These are phyloP conservation scores for Sylvia borin DNA, from an alignment of 2,797 vertebrate genomes.

Conservation along the genomic window DNA sequence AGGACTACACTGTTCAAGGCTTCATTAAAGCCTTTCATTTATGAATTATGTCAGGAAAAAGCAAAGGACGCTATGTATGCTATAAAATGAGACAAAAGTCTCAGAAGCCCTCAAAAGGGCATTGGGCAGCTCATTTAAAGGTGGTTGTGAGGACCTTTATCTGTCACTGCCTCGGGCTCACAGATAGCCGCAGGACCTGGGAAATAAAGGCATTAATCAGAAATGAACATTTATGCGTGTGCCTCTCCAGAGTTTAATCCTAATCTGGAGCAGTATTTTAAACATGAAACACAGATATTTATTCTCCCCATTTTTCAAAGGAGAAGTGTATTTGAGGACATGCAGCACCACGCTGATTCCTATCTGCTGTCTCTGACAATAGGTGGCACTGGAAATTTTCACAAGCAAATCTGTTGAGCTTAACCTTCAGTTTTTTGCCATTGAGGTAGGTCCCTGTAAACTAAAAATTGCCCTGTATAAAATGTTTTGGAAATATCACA, in stretches of 20 bases:
- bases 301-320: background rate
- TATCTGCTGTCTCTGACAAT: background rate
- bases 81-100: background rate
- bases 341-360: rapidly evolving
- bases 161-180: background rate
- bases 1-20: background rate
- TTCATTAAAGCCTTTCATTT: background rate
- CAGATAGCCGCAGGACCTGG: background rate
- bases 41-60: background rate
- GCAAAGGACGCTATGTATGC: background rate
- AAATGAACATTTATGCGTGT: background rate
- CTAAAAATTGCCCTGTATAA: background rate
- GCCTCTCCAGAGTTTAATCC: background rate
- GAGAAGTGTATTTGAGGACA: background rate
- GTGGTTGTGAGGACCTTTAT: background rate
- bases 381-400: constrained; percentile 32
- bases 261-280: background rate
- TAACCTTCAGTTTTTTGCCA: background rate
- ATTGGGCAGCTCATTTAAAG: background rate
- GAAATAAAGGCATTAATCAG: background rate
- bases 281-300: background rate
- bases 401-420: background rate
- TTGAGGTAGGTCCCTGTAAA: background rate
- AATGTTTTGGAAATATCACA: background rate
- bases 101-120: background rate